Conservation (phyloP, 2,113 vertebrate genomes). For the Mobula birostris region DNA sequence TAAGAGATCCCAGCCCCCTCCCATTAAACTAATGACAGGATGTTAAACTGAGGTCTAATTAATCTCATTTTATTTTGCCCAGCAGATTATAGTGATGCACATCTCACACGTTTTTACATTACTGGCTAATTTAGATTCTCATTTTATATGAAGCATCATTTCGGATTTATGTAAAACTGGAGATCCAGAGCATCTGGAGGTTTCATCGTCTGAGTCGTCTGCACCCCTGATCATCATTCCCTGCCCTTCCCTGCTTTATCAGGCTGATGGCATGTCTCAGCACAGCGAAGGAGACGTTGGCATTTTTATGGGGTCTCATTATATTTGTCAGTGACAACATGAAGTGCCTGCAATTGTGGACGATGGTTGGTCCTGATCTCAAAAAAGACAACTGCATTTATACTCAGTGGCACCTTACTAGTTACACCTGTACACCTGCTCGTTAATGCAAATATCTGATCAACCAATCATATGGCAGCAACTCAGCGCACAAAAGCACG, state of each 20-base stretch:
- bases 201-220: neutral
- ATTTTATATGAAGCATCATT: neutral
- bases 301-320: neutral
- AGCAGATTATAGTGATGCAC: constrained; percentile 1
- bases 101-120: constrained; percentile 18
- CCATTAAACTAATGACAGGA: neutral
- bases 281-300: neutral
- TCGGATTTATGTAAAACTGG: neutral
- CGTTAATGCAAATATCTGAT: too few species aligned
- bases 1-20: neutral
- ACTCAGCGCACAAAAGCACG: too few species aligned
- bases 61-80: constrained; percentile 18
- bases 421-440: too few species aligned
- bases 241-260: neutral
- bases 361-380: neutral
- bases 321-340: neutral
- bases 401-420: too few species aligned
- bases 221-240: neutral
- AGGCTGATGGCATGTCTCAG: neutral
- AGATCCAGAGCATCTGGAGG: neutral
- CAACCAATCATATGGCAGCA: too few species aligned
- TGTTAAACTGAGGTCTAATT: neutral
- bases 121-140: constrained; percentile 24
- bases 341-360: neutral
- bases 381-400: too few species aligned